A percentile compares a stretch with the other conserved stretches of the same genome.
phyloP scores from a whole-genome alignment of 2,888 invertebrate species.

The Volucella inflata region DNA sequence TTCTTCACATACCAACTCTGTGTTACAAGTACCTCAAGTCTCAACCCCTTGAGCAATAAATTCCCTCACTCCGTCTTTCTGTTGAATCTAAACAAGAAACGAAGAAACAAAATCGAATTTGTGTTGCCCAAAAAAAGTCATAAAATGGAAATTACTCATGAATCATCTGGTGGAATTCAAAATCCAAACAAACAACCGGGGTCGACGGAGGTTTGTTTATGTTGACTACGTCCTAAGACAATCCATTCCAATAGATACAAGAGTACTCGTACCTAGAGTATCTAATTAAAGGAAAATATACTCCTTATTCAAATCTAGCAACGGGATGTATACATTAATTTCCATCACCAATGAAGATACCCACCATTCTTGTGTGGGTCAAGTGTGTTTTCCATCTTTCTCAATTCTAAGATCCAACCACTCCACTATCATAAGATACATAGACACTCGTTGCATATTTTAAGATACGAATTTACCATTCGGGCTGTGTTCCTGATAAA shows the following conservation, averaged over 20 bases:
- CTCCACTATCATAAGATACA: not conserved
- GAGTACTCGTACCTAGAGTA: not conserved
- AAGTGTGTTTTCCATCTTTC: slow-evolving; percentile 48
- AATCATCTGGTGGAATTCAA: slow-evolving; percentile 30
- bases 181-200: slow-evolving; percentile 25
- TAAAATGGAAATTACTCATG: slow-evolving; percentile 34
- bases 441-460: not conserved
- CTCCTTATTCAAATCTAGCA: slow-evolving; percentile 4
- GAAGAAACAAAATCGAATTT: slow-evolving; percentile 20
- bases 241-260: not conserved
- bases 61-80: slow-evolving; percentile 15
- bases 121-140: slow-evolving; percentile 40
- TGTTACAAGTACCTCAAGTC: slow-evolving; percentile 4
- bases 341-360: slow-evolving; percentile 15
- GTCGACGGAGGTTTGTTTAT: slow-evolving; percentile 40
- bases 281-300: slow-evolving; percentile 28
- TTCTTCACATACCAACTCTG: not conserved
- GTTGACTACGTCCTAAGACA: slow-evolving; percentile 7
- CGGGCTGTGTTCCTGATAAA: slow-evolving; percentile 57
- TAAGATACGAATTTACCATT: slow-evolving; percentile 1
- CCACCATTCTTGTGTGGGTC: slow-evolving; percentile 50
- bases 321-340: slow-evolving; percentile 43
- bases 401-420: not conserved
- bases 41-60: slow-evolving; percentile 37
- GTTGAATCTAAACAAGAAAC: slow-evolving; percentile 39